Evolutionary conservation across 2,888 invertebrate genomes (phyloP).

Genomic region (Apocheima hispidaria): DNA sequence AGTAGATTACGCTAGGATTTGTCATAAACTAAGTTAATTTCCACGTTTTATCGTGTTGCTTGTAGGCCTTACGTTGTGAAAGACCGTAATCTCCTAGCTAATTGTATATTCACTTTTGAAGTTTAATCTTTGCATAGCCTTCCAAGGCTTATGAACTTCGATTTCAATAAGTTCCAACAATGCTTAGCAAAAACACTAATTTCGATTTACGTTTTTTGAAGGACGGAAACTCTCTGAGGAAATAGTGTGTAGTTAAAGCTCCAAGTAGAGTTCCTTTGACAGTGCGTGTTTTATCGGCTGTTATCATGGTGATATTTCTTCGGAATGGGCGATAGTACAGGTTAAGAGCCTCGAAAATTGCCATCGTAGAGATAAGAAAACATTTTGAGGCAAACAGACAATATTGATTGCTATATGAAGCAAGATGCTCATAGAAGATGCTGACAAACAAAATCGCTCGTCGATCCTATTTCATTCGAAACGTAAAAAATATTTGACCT

Average conservation of each 20-base stretch:
- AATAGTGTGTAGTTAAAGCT: slow-evolving; percentile 29
- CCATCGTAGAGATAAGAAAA: slow-evolving; percentile 32
- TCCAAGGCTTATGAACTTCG: slow-evolving; percentile 30
- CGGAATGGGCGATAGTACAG: slow-evolving; percentile 53
- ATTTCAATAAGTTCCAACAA: slow-evolving; percentile 27
- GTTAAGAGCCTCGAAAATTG: slow-evolving; percentile 35
- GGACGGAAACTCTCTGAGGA: slow-evolving; percentile 6
- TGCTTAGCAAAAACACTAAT: slow-evolving; percentile 4
- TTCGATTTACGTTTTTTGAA: slow-evolving; percentile 2
- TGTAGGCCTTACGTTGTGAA: slow-evolving; percentile 5
- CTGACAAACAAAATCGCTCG: slow-evolving; percentile 19
- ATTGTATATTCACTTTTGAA: slow-evolving; percentile 40
- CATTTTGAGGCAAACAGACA: slow-evolving; percentile 32
- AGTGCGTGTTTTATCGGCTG: slow-evolving; percentile 49
- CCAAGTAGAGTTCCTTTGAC: slow-evolving; percentile 30
- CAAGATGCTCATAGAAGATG: slow-evolving; percentile 2
- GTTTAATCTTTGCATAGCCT: slow-evolving; percentile 37
- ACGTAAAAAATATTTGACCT: slow-evolving; percentile 12
- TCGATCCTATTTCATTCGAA: neutral
- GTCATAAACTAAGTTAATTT: slow-evolving; percentile 42
- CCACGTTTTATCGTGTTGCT: slow-evolving; percentile 24
- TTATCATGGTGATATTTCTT: slow-evolving; percentile 56
- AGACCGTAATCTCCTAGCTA: slow-evolving; percentile 39
- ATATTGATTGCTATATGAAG: slow-evolving; percentile 24
- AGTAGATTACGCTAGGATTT: slow-evolving; percentile 49